Percentiles rank a stretch among this genome's conserved stretches.
These are phyloP conservation scores for Xanthia icteritia DNA, from an alignment of 2,888 invertebrate species.

Conservation along the genomic window DNA sequence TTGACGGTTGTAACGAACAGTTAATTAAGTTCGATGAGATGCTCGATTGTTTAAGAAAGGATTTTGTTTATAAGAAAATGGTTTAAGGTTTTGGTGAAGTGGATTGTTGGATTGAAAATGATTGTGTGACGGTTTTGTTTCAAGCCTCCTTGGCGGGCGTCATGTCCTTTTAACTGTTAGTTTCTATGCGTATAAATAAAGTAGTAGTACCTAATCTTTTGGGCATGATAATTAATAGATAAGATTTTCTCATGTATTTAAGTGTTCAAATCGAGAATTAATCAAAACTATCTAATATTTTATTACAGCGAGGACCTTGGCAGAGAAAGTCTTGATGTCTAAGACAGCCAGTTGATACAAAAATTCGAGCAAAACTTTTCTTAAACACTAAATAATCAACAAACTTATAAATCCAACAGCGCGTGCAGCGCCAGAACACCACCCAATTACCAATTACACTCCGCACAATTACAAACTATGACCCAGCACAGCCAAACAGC, in stretches of 20 bases:
- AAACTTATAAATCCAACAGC: not conserved
- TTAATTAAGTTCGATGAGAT: conserved; percentile 82
- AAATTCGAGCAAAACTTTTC: not conserved
- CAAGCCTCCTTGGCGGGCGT: too few species aligned
- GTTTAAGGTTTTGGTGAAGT: conserved; percentile 59
- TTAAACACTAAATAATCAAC: too few species aligned
- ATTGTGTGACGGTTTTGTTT: conserved; percentile 14
- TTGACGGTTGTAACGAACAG: conserved; percentile 85
- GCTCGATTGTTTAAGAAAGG: conserved; percentile 65
- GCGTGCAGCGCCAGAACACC: not conserved
- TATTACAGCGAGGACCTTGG: not conserved
- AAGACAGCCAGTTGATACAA: not conserved
- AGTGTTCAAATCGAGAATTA: not conserved
- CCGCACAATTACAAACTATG: conserved; percentile 72
- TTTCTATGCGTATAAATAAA: not conserved
- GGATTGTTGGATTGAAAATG: conserved; percentile 41
- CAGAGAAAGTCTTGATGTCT: too few species aligned
- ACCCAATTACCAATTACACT: conserved; percentile 39
- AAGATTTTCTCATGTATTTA: not conserved
- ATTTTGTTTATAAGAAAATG: conserved; percentile 68
- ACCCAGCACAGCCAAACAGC: conserved; percentile 75
- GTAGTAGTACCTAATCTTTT: too few species aligned
- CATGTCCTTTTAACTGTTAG: not conserved
- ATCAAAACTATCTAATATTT: not conserved
- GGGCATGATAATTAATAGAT: not conserved